These are phyloP conservation scores for Xiphophorus birchmanni DNA, from an alignment of 2,797 vertebrate genomes.

Conservation along the genomic window DNA sequence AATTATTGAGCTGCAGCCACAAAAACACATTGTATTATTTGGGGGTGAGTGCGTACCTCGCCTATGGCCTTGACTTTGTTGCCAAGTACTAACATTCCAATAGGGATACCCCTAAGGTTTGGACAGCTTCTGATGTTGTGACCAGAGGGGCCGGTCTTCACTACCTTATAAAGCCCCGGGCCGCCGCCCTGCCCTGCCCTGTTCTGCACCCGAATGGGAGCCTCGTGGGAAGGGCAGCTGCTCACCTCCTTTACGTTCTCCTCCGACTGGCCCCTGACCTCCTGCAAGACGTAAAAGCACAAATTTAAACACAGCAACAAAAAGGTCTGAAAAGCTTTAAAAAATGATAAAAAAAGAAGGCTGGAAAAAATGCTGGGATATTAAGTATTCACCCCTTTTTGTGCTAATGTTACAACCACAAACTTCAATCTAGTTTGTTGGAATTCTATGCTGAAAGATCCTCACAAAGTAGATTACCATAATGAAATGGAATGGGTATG, in stretches of 20 bases:
- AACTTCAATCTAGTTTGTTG: neutral
- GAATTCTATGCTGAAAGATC: neutral
- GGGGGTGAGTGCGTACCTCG: conserved; percentile 89
- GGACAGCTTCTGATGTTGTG: conserved; percentile 99
- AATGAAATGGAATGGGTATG: neutral
- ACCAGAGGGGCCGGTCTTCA: conserved; percentile 99
- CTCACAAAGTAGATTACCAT: neutral
- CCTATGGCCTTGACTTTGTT: conserved; percentile 99
- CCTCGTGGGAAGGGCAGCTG: conserved; percentile 92
- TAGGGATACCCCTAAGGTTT: conserved; percentile 99
- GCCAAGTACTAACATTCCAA: conserved; percentile 99
- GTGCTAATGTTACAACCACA: neutral
- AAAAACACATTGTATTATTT: conserved; percentile 83
- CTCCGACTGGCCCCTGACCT: conserved; percentile 92
- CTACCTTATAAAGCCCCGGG: conserved; percentile 99
- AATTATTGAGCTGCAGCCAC: conserved; percentile 85
- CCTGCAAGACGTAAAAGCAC: conserved; percentile 87
- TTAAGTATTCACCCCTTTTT: neutral
- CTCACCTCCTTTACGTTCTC: conserved; percentile 96
- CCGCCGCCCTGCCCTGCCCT: conserved; percentile 93
- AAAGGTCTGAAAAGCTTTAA: conserved; percentile 19
- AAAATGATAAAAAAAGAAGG: neutral
- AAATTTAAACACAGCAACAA: conserved; percentile 62
- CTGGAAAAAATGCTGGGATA: neutral
- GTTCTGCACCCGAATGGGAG: conserved; percentile 90